phyloP scores from a whole-genome alignment of 2,888 invertebrate species.

The Gisinianus flammeolus region DNA sequence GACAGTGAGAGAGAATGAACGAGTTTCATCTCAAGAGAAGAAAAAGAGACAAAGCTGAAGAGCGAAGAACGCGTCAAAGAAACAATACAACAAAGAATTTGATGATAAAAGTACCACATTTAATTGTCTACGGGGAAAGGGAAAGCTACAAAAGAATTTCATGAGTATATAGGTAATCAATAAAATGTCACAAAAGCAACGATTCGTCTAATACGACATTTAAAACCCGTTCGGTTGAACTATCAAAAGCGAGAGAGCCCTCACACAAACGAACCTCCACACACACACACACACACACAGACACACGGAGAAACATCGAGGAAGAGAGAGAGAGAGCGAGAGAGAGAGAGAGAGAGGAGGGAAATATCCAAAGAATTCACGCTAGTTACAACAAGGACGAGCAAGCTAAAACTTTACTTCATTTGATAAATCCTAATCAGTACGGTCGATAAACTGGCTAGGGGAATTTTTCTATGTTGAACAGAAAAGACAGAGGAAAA shows the following conservation, averaged over 20 bases:
- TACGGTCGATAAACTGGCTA: slow-evolving; percentile 36
- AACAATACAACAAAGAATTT: slow-evolving; percentile 20
- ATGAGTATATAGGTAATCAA: slow-evolving; percentile 25
- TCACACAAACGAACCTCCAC: neutral
- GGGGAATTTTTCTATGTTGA: slow-evolving; percentile 24
- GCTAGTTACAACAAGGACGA: slow-evolving; percentile 10
- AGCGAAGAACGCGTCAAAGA: slow-evolving; percentile 11
- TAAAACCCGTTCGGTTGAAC: slow-evolving; percentile 33
- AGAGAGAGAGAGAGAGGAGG: slow-evolving; percentile 1
- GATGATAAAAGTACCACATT: slow-evolving; percentile 33
- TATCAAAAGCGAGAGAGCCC: slow-evolving; percentile 2
- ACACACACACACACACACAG: neutral
- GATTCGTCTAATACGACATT: slow-evolving; percentile 30
- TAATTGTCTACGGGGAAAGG: slow-evolving; percentile 24
- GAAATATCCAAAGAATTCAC: slow-evolving; percentile 31
- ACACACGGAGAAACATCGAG: neutral
- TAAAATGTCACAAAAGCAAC: slow-evolving; percentile 34
- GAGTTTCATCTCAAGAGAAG: neutral
- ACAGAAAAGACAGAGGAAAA: neutral
- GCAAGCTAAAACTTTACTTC: slow-evolving; percentile 16
- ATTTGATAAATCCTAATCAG: slow-evolving; percentile 41
- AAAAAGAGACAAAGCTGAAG: neutral
- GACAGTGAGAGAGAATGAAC: neutral
- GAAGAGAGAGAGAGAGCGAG: neutral
- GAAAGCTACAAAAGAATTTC: slow-evolving; percentile 30